Evolutionary conservation across 2,888 invertebrate genomes (phyloP).

Genomic region (Temnothorax unifasciatus): DNA sequence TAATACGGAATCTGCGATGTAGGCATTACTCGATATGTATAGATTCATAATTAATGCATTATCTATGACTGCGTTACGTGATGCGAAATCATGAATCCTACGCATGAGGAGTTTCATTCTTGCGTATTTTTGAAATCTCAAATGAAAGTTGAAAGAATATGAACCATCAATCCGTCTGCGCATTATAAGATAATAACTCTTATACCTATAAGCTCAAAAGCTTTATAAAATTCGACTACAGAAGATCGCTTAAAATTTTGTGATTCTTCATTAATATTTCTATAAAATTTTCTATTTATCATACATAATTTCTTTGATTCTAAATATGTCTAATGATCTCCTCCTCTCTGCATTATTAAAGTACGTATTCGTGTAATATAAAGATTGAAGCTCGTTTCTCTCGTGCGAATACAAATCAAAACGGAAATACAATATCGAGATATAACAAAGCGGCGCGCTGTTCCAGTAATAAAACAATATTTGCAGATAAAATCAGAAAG

Average conservation of each 20-base stretch:
- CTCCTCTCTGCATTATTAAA: slow-evolving; percentile 2
- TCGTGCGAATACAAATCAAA: not conserved
- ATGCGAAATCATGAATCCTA: not conserved
- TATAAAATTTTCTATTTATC: not conserved
- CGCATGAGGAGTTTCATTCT: not conserved
- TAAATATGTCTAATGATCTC: not conserved
- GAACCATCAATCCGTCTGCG: not conserved
- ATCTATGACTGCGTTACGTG: not conserved
- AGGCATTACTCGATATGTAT: slow-evolving; percentile 29
- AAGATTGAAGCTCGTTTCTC: not conserved
- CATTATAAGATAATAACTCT: not conserved
- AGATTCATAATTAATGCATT: slow-evolving; percentile 24
- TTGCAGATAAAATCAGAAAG: slow-evolving; percentile 39
- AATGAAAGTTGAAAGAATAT: not conserved
- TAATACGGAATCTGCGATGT: slow-evolving; percentile 27
- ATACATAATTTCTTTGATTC: not conserved
- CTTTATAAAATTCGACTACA: not conserved
- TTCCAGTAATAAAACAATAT: slow-evolving; percentile 42
- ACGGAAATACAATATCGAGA: slow-evolving; percentile 25
- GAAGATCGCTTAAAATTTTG: not conserved
- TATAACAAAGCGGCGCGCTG: not conserved
- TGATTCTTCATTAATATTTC: slow-evolving; percentile 3
- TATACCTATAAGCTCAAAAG: not conserved
- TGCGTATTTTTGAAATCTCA: not conserved
- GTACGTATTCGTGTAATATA: not conserved